A percentile compares a stretch with the other conserved stretches of the same genome.
phyloP scores from a whole-genome alignment of 2,888 invertebrate genomes.

The Watsonalla binaria region DNA sequence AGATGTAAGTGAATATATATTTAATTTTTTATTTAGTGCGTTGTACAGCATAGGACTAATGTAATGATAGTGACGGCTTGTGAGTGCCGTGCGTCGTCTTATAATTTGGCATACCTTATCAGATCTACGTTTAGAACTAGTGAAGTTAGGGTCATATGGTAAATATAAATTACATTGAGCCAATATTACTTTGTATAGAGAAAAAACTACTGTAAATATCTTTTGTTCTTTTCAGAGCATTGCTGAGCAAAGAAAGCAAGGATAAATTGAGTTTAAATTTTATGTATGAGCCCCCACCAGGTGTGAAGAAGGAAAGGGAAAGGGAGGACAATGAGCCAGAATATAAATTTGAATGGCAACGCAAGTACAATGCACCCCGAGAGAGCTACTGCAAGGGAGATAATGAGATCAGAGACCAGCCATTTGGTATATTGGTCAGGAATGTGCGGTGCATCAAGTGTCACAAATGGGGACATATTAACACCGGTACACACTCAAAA shows the following conservation, averaged over 20 bases:
- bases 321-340: slow-evolving; percentile 96
- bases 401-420: slow-evolving; percentile 98
- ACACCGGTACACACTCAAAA: slow-evolving; percentile 82
- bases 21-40: too few relatives aligned
- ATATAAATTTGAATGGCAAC: slow-evolving; percentile 99
- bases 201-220: not conserved
- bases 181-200: too few relatives aligned
- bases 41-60: too few relatives aligned
- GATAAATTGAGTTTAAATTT: slow-evolving; percentile 98
- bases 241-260: slow-evolving; percentile 98
- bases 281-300: slow-evolving; percentile 99
- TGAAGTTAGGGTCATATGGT: too few relatives aligned
- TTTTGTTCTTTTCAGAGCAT: slow-evolving; percentile 81
- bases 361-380: slow-evolving; percentile 98
- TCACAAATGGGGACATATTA: slow-evolving; percentile 99
- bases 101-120: too few relatives aligned
- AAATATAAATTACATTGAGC: too few relatives aligned
- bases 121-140: too few relatives aligned
- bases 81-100: too few relatives aligned
- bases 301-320: slow-evolving; percentile 94
- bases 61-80: too few relatives aligned
- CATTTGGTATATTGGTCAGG: slow-evolving; percentile 97
- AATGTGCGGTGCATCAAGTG: slow-evolving; percentile 99
- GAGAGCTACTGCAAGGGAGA: slow-evolving; percentile 99
- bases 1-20: too few relatives aligned